Percentiles rank a stretch among this genome's conserved stretches.
phyloP scores from a whole-genome alignment of 2,888 invertebrate species.

The Nemurella pictetii region DNA sequence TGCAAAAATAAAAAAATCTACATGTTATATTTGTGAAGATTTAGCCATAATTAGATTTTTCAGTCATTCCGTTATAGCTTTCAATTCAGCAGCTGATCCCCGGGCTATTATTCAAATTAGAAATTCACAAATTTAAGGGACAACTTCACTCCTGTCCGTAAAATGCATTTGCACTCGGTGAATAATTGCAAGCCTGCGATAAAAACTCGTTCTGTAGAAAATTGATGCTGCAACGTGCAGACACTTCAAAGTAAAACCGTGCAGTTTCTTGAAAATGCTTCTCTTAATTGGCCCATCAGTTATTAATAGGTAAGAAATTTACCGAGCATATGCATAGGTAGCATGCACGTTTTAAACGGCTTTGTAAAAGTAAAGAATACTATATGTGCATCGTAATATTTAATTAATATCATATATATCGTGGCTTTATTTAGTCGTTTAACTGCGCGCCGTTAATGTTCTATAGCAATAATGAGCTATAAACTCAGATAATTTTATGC shows the following conservation, averaged over 20 bases:
- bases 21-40: too few relatives aligned
- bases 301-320: too few relatives aligned
- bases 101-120: background rate
- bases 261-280: background rate
- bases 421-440: background rate
- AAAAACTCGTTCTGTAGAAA: too few relatives aligned
- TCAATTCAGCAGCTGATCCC: background rate
- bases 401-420: too few relatives aligned
- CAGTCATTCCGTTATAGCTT: too few relatives aligned
- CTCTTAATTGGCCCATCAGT: background rate
- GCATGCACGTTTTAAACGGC: background rate
- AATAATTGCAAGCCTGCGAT: background rate
- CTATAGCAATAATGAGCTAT: background rate
- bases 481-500: background rate
- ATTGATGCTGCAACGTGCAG: too few relatives aligned
- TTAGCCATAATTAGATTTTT: too few relatives aligned
- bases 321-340: background rate
- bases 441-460: background rate
- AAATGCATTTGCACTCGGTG: background rate
- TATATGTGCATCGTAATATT: too few relatives aligned
- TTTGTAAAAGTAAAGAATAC: background rate
- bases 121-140: background rate
- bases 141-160: too few relatives aligned
- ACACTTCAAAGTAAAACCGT: too few relatives aligned
- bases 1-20: too few relatives aligned